Conservation (phyloP, 2,113 vertebrate genomes). For the Thryonomys swinderianus region DNA sequence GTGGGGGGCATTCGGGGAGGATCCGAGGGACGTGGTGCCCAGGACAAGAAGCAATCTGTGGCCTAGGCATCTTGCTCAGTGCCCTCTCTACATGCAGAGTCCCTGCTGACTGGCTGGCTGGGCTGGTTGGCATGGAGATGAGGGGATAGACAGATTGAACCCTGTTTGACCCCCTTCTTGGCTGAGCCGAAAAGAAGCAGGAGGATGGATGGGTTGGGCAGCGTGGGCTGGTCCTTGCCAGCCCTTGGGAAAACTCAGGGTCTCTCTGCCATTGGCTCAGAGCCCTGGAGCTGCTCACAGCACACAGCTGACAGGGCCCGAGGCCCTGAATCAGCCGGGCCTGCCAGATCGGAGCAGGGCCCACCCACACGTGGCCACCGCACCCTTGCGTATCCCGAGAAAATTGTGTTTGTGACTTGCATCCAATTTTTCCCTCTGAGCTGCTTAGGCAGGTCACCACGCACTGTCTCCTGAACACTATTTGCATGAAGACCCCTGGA, state of each 20-base stretch:
- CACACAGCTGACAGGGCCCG: background rate
- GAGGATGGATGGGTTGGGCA: slow-evolving; percentile 74
- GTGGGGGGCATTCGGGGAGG: rapidly evolving
- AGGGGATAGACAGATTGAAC: slow-evolving; percentile 78
- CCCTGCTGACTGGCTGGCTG: slow-evolving; percentile 42
- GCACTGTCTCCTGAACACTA: background rate
- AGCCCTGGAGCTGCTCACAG: background rate
- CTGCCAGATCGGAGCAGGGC: background rate
- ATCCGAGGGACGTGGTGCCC: background rate
- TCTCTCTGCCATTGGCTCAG: background rate
- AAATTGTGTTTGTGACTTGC: background rate
- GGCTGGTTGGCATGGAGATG: slow-evolving; percentile 79
- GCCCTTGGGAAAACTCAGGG: slow-evolving; percentile 66
- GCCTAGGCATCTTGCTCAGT: background rate
- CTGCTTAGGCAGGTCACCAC: background rate
- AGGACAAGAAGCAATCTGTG: background rate
- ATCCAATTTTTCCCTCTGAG: background rate
- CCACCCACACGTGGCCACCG: rapidly evolving
- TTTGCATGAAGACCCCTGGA: background rate
- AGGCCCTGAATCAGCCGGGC: background rate
- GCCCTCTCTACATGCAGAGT: slow-evolving; percentile 15
- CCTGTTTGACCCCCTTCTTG: slow-evolving; percentile 74
- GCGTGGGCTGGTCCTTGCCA: slow-evolving; percentile 29
- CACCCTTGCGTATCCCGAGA: background rate
- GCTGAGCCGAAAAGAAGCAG: slow-evolving; percentile 63